A percentile compares a stretch with the other conserved stretches of the same genome.
phyloP scores from a whole-genome alignment of 2,797 vertebrate genomes.

The Sarcophilus harrisii region DNA sequence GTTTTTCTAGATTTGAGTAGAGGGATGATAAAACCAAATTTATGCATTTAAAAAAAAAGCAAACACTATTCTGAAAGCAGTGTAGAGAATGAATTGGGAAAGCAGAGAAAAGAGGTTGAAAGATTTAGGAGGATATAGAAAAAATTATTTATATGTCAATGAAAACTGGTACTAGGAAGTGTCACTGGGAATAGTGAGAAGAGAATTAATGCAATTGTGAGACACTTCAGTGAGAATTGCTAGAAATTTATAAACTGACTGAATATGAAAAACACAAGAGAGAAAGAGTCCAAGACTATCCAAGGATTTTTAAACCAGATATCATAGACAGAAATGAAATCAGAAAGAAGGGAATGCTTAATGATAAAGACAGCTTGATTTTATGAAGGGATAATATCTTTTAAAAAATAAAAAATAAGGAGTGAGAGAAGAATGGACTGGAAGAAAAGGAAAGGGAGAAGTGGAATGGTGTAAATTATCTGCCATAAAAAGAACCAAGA shows the following conservation, averaged over 20 bases:
- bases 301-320: background rate
- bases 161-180: background rate
- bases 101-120: no score
- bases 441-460: no score
- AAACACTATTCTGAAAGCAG: background rate
- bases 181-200: background rate
- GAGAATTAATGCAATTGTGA: background rate
- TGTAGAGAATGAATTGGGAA: no score
- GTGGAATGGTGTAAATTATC: no score
- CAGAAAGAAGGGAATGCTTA: background rate
- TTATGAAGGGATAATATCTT: no score
- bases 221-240: background rate
- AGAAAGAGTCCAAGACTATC: background rate
- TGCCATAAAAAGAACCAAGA: no score
- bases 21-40: background rate
- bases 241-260: fast-evolving
- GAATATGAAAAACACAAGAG: background rate
- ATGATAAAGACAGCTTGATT: no score
- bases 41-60: background rate
- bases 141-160: no score
- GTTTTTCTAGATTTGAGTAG: background rate
- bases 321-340: background rate
- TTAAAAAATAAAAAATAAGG: no score
- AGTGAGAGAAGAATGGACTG: no score
- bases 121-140: no score